Conservation (phyloP, 2,888 invertebrate genomes). For the Syrista parreyssii region DNA sequence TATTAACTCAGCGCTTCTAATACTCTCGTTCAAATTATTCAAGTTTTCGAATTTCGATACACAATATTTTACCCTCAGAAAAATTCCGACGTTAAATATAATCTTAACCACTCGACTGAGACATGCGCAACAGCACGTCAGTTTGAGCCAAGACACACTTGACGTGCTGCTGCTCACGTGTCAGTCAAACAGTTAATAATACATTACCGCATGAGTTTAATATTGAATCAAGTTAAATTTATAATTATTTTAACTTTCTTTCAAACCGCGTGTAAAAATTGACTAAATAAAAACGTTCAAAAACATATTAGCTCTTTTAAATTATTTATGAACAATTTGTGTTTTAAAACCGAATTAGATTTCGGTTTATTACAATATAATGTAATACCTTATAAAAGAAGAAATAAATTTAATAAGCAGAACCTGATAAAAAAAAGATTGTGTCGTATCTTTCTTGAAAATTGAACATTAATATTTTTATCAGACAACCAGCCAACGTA, state of each 20-base stretch:
- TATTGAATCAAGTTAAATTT: not conserved
- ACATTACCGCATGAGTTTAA: not conserved
- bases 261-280: no score
- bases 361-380: not conserved
- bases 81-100: not conserved
- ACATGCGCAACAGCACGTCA: no score
- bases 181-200: not conserved
- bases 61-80: not conserved
- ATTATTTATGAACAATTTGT: not conserved
- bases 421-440: not conserved
- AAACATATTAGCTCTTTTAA: not conserved
- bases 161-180: no score
- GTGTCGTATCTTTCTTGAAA: not conserved
- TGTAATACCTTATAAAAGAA: not conserved
- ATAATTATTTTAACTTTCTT: no score
- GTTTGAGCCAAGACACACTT: no score
- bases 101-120: not conserved
- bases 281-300: not conserved
- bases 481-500: not conserved
- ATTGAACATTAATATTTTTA: not conserved
- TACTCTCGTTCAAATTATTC: not conserved
- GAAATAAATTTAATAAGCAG: not conserved
- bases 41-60: not conserved
- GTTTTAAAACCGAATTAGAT: not conserved
- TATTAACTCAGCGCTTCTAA: not conserved